Evolutionary conservation across 2,888 invertebrate genomes (phyloP).

Genomic region (Diabrotica balteata): DNA sequence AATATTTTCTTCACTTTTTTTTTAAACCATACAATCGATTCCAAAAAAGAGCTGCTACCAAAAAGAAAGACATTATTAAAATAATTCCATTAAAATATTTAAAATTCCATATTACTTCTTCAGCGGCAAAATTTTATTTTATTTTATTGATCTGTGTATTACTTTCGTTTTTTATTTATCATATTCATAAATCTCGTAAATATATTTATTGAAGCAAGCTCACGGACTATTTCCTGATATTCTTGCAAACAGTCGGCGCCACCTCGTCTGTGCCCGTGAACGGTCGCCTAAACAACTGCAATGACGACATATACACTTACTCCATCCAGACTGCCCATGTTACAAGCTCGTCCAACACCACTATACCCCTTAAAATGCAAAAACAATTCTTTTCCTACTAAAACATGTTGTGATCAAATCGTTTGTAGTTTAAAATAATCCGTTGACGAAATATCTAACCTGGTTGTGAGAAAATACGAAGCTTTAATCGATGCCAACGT

Average conservation of each 20-base stretch:
- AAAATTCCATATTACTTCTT: too few species aligned
- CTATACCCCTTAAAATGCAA: not conserved
- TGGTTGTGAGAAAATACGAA: slow-evolving; percentile 33
- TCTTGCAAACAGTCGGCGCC: slow-evolving; percentile 41
- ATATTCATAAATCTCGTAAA: too few species aligned
- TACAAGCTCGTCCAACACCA: slow-evolving; percentile 41
- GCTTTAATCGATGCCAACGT: slow-evolving; percentile 11
- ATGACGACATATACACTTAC: slow-evolving; percentile 48
- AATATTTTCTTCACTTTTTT: too few species aligned
- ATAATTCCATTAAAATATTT: too few species aligned
- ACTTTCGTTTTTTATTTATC: too few species aligned
- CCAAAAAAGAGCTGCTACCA: too few species aligned
- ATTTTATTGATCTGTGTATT: too few species aligned
- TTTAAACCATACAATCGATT: too few species aligned
- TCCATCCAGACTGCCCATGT: slow-evolving; percentile 42
- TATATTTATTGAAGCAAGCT: not conserved
- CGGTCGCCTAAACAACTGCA: slow-evolving; percentile 46
- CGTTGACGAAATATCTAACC: slow-evolving; percentile 3
- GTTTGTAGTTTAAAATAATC: slow-evolving; percentile 8
- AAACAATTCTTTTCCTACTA: slow-evolving; percentile 38
- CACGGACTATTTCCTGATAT: slow-evolving; percentile 27
- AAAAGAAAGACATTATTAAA: too few species aligned
- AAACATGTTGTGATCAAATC: slow-evolving; percentile 44
- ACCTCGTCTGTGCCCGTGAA: slow-evolving; percentile 37
- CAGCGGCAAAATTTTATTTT: too few species aligned